Evolutionary conservation across 2,888 invertebrate species (phyloP), one percentile per base, ranked within the genome.

Genomic region (Diogma glabrata): DNA sequence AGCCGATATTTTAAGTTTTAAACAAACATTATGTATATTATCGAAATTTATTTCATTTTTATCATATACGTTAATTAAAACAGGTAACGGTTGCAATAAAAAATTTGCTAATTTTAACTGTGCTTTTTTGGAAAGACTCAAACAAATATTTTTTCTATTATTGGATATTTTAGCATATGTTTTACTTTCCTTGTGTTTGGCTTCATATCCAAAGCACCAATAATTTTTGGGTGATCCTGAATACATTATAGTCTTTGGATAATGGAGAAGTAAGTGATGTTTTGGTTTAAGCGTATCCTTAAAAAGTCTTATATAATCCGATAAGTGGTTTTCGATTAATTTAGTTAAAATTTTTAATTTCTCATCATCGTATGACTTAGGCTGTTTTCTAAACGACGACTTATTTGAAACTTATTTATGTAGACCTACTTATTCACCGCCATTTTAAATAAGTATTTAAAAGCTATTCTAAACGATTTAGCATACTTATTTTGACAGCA

Each of bases 141-240:
- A 24, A 23, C 22, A 33, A 38, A 51, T 47, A 38, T 51, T 51
- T 48, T 26, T 51, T 40, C 51, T 51, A 24, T 22, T 38, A 16
- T 46, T 51, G 6, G 24, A 47, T 4, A 26, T 22, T 23, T 38
- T 47, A 3, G 47, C 33, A 51, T 47, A 51, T 24, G 47, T 36
- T 51, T 51, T 47, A 5, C 38, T 22, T 51, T 51, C 51, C n/a
- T 33, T 7, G 47, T 51, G 51, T 17, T 51, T 51, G 38, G 47
- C 51, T 47, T 51, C 51, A 24, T 47, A 47, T 26, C 47, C 22
- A 10, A 51, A 47, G 14, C 38, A 51, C 47, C 51, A 51, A 38
- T 47, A 38, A 47, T 33, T 36, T 47, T 47, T 40, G 17, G 50
- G 51, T 20, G 53, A 10, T 3, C 40, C 40, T 19, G 40, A 40